Evolutionary conservation across 2,797 vertebrate genomes (phyloP).

Genomic region (Lophius americanus): DNA sequence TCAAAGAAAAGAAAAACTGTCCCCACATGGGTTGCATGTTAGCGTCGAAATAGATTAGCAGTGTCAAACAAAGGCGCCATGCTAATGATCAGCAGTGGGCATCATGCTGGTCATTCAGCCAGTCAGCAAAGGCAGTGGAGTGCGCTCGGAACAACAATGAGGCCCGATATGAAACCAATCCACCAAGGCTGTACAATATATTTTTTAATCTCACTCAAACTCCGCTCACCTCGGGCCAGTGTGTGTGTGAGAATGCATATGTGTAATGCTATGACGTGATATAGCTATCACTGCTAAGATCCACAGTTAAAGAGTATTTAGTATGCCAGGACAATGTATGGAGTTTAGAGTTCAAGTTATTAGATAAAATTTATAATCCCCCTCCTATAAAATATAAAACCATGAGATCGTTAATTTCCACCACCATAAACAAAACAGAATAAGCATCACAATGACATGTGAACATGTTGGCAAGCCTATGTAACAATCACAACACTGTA

Average conservation of each 20-base stretch:
- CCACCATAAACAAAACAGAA: conserved; percentile 68
- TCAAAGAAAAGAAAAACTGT: conserved; percentile 33
- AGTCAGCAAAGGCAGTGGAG: conserved; percentile 52
- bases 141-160: conserved; percentile 46
- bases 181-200: conserved; percentile 64
- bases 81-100: conserved; percentile 71
- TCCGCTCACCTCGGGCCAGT: conserved; percentile 45
- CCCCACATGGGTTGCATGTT: conserved; percentile 50
- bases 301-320: conserved; percentile 61
- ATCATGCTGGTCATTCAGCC: conserved; percentile 62
- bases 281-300: conserved; percentile 49
- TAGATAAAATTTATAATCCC: conserved; percentile 58
- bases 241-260: conserved; percentile 18
- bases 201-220: conserved; percentile 76
- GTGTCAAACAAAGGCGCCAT: conserved; percentile 60
- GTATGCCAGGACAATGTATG: conserved; percentile 49
- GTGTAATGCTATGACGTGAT: conserved; percentile 45
- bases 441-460: conserved; percentile 46
- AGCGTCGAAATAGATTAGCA: conserved; percentile 68
- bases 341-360: conserved; percentile 34
- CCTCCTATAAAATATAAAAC: conserved; percentile 50
- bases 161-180: conserved; percentile 65
- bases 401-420: conserved; percentile 72
- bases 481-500: conserved; percentile 12
- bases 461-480: conserved; percentile 38